These are phyloP conservation scores for Steinernema carpocapsae DNA, from an alignment of 2,888 invertebrate species.

Conservation along the genomic window DNA sequence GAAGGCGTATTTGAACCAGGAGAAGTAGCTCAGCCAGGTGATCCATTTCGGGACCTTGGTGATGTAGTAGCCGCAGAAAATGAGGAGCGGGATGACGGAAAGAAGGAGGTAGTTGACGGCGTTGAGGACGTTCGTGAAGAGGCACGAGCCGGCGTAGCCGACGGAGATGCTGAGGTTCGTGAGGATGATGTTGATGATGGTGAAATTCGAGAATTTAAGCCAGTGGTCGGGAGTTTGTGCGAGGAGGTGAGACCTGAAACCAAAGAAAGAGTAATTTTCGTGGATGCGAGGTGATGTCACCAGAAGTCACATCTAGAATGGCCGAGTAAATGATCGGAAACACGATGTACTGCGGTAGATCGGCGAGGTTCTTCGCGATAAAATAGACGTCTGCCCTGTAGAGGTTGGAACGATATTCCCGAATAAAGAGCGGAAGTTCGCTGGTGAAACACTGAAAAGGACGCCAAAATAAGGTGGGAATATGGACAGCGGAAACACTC, in stretches of 20 bases:
- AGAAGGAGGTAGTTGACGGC: background rate
- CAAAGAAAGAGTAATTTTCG: background rate
- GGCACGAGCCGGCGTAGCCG: conserved; percentile 59
- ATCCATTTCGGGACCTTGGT: conserved; percentile 13
- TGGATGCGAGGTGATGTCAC: conserved; percentile 68
- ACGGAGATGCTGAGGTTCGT: conserved; percentile 58
- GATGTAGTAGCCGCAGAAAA: conserved; percentile 36
- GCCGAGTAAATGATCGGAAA: conserved; percentile 83
- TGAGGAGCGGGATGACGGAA: conserved; percentile 33
- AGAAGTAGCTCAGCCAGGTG: conserved; percentile 41
- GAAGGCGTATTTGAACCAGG: conserved; percentile 61
- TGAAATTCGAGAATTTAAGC: conserved; percentile 46
- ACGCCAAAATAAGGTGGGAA: background rate
- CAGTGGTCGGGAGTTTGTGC: background rate
- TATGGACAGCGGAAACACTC: background rate
- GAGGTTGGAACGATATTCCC: conserved; percentile 89
- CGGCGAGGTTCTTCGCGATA: conserved; percentile 80
- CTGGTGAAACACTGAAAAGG: conserved; percentile 81
- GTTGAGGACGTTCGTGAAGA: conserved; percentile 49
- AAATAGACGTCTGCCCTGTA: conserved; percentile 89
- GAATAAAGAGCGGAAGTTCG: conserved; percentile 85
- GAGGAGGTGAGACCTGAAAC: background rate
- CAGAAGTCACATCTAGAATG: conserved; percentile 86
- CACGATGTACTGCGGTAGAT: conserved; percentile 82
- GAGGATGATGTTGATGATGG: conserved; percentile 48